phyloP scores from a whole-genome alignment of 2,113 vertebrate genomes.

The Urocitellus parryii region DNA sequence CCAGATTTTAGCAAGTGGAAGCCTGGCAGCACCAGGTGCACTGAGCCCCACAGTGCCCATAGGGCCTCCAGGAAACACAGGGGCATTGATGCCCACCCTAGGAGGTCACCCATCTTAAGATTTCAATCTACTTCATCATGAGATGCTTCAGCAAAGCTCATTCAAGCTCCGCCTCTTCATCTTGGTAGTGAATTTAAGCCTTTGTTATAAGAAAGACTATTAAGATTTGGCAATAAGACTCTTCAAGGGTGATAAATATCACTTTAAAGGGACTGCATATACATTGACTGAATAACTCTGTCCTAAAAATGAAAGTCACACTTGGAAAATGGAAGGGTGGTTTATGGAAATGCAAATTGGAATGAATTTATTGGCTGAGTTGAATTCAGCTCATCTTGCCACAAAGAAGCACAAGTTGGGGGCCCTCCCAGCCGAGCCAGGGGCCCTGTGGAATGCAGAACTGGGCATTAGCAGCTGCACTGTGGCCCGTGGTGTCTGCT shows the following conservation, averaged over 20 bases:
- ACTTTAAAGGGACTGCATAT: constrained; percentile 80
- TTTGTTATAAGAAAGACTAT: constrained; percentile 86
- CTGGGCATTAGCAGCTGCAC: neutral
- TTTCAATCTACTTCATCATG: constrained; percentile 74
- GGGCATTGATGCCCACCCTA: neutral
- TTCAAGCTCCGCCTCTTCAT: constrained; percentile 79
- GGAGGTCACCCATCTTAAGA: neutral
- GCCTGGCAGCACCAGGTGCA: neutral
- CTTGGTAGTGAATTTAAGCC: constrained; percentile 84
- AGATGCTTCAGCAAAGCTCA: constrained; percentile 61
- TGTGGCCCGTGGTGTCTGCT: constrained; percentile 39
- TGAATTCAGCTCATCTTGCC: constrained; percentile 79
- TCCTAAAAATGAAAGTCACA: constrained; percentile 86
- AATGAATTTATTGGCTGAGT: constrained; percentile 80
- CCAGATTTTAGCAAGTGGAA: neutral
- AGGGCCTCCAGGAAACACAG: neutral
- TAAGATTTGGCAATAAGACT: constrained; percentile 86
- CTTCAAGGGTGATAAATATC: constrained; percentile 87
- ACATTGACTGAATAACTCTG: constrained; percentile 75
- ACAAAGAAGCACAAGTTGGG: constrained; percentile 4
- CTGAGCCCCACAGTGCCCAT: neutral
- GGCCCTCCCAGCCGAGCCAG: constrained; percentile 52
- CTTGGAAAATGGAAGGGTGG: constrained; percentile 73
- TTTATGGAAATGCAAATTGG: constrained; percentile 87
- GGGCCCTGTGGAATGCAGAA: neutral